phyloP scores from a whole-genome alignment of 2,113 vertebrate species.

The Gavialis gangeticus region DNA sequence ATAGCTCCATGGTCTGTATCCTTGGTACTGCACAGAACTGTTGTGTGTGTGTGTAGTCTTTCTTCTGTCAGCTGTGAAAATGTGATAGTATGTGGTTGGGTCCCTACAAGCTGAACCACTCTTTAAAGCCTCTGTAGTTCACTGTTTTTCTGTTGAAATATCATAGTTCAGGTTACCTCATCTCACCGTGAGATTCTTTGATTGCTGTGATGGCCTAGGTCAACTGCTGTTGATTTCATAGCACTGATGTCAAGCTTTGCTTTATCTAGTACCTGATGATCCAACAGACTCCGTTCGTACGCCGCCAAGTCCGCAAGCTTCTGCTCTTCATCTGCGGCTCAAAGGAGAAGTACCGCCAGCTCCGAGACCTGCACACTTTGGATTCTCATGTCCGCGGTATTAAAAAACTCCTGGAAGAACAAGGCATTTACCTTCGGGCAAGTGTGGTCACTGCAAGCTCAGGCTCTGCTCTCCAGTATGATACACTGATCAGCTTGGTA shows the following conservation, averaged over 20 bases:
- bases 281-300: conserved; percentile 97
- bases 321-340: conserved; percentile 98
- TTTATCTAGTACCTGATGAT: conserved; percentile 94
- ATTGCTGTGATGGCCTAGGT: not conserved
- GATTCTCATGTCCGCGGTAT: conserved; percentile 95
- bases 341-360: conserved; percentile 97
- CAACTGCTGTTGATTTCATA: not conserved
- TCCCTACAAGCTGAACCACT: not conserved
- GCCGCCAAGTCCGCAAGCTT: conserved; percentile 96
- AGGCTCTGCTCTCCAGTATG: conserved; percentile 95
- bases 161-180: not conserved
- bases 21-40: not conserved
- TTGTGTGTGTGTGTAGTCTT: not conserved
- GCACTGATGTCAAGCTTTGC: not conserved
- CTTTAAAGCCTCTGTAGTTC: fast-evolving
- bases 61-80: not conserved
- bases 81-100: not conserved
- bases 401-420: conserved; percentile 96
- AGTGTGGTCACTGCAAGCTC: conserved; percentile 95
- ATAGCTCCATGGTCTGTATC: not conserved
- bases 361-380: conserved; percentile 94
- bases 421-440: conserved; percentile 94
- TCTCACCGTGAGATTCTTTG: not conserved
- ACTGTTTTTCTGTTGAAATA: not conserved
- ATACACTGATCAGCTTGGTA: conserved; percentile 96